Conservation (phyloP, 2,113 vertebrate species). For the Oceanites oceanicus region DNA sequence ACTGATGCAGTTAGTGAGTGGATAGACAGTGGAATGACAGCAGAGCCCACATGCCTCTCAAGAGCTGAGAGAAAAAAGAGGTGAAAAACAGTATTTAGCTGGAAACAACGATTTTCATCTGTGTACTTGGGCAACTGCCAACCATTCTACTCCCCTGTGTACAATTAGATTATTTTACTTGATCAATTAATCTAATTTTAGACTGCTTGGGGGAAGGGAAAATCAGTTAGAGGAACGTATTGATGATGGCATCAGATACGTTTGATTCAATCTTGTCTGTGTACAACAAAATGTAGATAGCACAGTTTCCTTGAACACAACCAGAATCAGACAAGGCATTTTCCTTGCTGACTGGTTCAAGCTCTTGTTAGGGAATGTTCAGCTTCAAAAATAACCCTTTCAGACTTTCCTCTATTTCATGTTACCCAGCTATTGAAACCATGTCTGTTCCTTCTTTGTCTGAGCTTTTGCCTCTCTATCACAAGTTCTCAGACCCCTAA, state of each 20-base stretch:
- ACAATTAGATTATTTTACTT: background rate
- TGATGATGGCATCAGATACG: background rate
- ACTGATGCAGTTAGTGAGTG: background rate
- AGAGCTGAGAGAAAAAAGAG: background rate
- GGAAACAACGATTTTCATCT: background rate
- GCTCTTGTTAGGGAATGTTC: background rate
- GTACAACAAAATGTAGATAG: background rate
- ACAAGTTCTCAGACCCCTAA: background rate
- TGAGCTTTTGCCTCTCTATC: background rate
- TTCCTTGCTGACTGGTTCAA: background rate
- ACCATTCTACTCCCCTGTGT: background rate
- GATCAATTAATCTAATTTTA: constrained; percentile 29
- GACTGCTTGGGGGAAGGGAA: background rate
- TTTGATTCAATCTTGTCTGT: background rate
- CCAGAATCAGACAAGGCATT: background rate
- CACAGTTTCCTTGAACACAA: background rate
- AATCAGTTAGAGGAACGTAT: background rate
- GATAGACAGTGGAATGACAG: background rate
- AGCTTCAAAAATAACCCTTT: background rate
- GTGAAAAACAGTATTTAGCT: background rate
- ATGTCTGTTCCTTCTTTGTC: background rate
- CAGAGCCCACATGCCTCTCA: background rate
- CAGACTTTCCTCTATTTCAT: background rate
- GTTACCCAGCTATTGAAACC: background rate
- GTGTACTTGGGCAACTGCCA: background rate